Evolutionary conservation across 2,113 vertebrate genomes (phyloP), one percentile per base, ranked within the genome.

Genomic region (Pseudorasbora parva): DNA sequence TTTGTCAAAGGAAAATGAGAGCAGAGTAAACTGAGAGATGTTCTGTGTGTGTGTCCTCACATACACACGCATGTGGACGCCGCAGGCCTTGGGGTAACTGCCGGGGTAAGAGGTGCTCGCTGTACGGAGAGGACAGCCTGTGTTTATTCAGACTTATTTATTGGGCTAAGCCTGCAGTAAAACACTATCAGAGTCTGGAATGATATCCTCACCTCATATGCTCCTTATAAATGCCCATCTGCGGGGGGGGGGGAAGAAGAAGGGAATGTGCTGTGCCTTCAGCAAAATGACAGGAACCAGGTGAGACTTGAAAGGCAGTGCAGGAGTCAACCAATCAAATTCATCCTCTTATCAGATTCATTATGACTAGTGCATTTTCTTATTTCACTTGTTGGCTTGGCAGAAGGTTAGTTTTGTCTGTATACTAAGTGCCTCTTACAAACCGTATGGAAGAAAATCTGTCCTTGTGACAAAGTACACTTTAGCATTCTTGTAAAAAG

Each of bases 91-190:
- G 27, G 62, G 56, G 19, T 76, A 25, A 82, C 4, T 23, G 51
- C 21, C 30, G 14, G 15, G 66, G 21, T 79, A 41, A 43, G 62
- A 68, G 66, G 60, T 37, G 62, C 78, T 82, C 9, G 12, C 27
- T 49, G 12, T 33, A 71, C 49, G n/a, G 30, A 78, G 33, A 59
- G 64, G 37, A 60, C 51, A 62, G 37, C 25, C 66, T 88, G 81
- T 85, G 87, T 91, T 87, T 88, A 84, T 89, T 90, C 88, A 82
- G 86, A 81, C 91, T 92, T 92, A 91, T 91, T 77, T 92, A 80
- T 91, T 88, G 86, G 85, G 87, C 85, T 88, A 84, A 85, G 91
- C 90, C 91, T 91, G 89, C 90, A 93, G 92, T 92, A 87, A 93
- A 92, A 91, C 88, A 89, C 73, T 57, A 43, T 78, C 12, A 87